Conservation (phyloP, 1,140 invertebrate genomes). For the Myzus persicae region DNA sequence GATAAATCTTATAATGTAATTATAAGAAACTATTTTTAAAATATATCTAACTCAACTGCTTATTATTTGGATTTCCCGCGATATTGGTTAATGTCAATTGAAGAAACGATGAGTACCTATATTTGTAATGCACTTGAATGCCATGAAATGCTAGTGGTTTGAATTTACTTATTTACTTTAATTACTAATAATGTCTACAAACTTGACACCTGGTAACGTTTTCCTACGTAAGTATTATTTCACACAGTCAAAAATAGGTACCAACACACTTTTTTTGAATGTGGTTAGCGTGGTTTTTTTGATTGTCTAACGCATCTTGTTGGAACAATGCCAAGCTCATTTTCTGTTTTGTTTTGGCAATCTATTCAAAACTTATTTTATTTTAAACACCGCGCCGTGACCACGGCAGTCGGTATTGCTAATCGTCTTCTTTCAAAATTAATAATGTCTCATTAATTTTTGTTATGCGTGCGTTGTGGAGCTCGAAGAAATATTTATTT, state of each 20-base stretch:
- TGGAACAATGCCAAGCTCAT: neutral
- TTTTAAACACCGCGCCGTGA: neutral
- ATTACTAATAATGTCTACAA: neutral
- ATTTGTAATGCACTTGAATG: neutral
- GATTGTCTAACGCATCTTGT: neutral
- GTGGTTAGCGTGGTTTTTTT: neutral
- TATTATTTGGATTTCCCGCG: neutral
- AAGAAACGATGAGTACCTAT: neutral
- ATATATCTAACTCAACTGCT: neutral
- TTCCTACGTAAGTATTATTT: neutral
- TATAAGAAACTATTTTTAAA: conserved; percentile 37
- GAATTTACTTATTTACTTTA: neutral
- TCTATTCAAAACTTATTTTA: conserved; percentile 1
- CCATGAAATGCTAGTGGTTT: neutral
- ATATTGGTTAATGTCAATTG: neutral
- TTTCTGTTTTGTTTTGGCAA: conserved; percentile 35
- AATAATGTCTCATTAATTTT: neutral
- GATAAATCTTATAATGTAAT: conserved; percentile 25
- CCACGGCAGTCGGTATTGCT: neutral
- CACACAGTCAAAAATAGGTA: neutral
- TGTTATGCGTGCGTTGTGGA: neutral
- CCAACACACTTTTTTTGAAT: neutral
- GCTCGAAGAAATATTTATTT: neutral
- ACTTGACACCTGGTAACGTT: neutral
- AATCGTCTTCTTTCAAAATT: conserved; percentile 25